Conservation (phyloP, 1,140 invertebrate genomes). For the Zaprionus ghesquierei region DNA sequence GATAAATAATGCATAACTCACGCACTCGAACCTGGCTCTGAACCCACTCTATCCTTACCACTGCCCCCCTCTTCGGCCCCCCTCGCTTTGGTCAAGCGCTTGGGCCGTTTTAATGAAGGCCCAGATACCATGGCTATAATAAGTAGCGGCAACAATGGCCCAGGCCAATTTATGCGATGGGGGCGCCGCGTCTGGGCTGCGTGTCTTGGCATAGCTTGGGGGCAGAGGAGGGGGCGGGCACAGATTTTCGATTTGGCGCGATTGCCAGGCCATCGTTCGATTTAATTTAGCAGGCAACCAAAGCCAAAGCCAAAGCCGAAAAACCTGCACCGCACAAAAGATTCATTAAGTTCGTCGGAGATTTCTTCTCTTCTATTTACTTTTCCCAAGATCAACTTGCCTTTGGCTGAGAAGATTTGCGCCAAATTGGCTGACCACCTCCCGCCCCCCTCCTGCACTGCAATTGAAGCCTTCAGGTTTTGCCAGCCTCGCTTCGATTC, state of each 20-base stretch:
- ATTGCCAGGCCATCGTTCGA: conserved; percentile 50
- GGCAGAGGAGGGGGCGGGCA: neutral
- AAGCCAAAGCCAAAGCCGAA: conserved; percentile 10
- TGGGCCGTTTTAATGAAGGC: conserved; percentile 66
- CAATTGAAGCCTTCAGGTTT: conserved; percentile 31
- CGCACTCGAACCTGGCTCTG: conserved; percentile 65
- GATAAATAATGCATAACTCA: conserved; percentile 83
- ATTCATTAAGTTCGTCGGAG: conserved; percentile 66
- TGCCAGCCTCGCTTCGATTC: neutral
- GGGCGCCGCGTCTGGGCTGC: conserved; percentile 45
- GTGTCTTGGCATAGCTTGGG: conserved; percentile 27
- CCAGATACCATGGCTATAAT: conserved; percentile 71
- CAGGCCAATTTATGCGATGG: conserved; percentile 29
- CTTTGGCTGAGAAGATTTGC: conserved; percentile 53
- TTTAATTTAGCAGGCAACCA: conserved; percentile 63
- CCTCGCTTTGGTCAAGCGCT: conserved; percentile 34
- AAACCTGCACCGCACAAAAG: conserved; percentile 62
- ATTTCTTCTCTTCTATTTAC: conserved; percentile 57
- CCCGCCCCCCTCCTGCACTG: neutral
- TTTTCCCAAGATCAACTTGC: conserved; percentile 74
- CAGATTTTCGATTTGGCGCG: conserved; percentile 66
- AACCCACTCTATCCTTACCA: conserved; percentile 11
- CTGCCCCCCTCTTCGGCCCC: neutral
- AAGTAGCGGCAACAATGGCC: conserved; percentile 66
- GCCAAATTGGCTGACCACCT: conserved; percentile 52